Evolutionary conservation across 2,113 vertebrate genomes (phyloP).

Genomic region (Felis catus): DNA sequence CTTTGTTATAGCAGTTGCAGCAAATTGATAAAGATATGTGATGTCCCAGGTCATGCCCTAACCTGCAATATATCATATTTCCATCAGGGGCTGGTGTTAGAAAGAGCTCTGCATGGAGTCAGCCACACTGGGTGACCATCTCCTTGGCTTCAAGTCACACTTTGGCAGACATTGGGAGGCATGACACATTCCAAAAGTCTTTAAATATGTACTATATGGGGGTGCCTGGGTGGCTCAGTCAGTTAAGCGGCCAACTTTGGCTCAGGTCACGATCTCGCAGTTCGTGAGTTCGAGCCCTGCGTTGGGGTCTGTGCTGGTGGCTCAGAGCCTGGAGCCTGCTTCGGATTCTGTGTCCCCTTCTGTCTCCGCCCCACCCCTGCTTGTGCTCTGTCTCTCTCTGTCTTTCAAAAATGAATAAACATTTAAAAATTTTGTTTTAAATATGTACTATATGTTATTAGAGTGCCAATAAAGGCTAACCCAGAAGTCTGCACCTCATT

Average conservation of each 20-base stretch:
- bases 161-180: neutral
- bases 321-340: no score
- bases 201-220: conserved; percentile 68
- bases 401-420: no score
- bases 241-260: no score
- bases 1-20: no score
- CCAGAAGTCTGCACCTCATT: conserved; percentile 77
- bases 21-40: fast-evolving
- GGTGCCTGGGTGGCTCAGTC: no score
- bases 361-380: no score
- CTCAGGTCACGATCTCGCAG: no score
- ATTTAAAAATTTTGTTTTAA: neutral
- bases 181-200: conserved; percentile 71
- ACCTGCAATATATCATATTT: fast-evolving
- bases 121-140: neutral
- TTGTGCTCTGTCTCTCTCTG: no score
- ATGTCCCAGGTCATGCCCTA: fast-evolving
- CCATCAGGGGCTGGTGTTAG: fast-evolving
- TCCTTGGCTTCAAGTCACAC: neutral
- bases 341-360: no score
- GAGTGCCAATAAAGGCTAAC: conserved; percentile 76
- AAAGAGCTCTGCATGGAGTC: neutral
- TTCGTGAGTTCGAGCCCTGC: no score
- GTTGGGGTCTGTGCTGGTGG: no score
- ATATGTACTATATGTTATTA: conserved; percentile 78